phyloP scores from a whole-genome alignment of 1,140 invertebrate genomes.

The Zaprionus inermis region DNA sequence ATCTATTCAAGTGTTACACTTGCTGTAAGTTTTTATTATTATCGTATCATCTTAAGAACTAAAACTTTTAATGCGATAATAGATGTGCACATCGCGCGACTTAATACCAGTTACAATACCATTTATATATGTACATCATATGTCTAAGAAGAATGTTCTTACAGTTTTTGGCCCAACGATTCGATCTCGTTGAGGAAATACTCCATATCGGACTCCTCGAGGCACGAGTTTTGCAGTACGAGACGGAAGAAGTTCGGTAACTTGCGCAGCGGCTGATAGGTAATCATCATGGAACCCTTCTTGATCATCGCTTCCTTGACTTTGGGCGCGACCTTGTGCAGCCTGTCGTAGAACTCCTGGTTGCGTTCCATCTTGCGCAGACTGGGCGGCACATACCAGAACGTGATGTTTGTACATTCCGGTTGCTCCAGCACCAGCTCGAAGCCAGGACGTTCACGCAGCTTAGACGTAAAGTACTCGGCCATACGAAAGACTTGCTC shows the following conservation, averaged over 20 bases:
- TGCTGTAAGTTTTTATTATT: constrained; percentile 27
- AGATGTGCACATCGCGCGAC: constrained; percentile 10
- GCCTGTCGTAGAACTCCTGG: constrained; percentile 87
- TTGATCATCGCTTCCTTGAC: constrained; percentile 98
- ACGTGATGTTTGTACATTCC: constrained; percentile 97
- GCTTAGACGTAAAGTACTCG: constrained; percentile 88
- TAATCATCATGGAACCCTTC: constrained; percentile 97
- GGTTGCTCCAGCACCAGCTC: constrained; percentile 91
- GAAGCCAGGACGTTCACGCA: constrained; percentile 90
- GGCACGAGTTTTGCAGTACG: constrained; percentile 94
- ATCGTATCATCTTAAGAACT: constrained; percentile 27
- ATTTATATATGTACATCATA: constrained; percentile 43
- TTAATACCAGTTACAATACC: constrained; percentile 43
- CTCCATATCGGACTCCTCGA: constrained; percentile 92
- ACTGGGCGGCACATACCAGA: constrained; percentile 96
- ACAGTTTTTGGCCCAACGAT: constrained; percentile 89
- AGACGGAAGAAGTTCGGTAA: constrained; percentile 97
- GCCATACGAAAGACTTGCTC: constrained; percentile 91
- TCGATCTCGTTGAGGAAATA: constrained; percentile 95
- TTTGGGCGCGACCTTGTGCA: constrained; percentile 94
- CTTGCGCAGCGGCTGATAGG: constrained; percentile 93
- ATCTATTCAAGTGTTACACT: not conserved
- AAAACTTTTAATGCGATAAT: constrained; percentile 25
- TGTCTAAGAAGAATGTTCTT: constrained; percentile 73
- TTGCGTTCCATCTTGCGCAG: constrained; percentile 86